A percentile compares a stretch with the other conserved stretches of the same genome.
Evolutionary conservation across 2,797 vertebrate genomes (phyloP).

Genomic region (Hozukius guyotensis): DNA sequence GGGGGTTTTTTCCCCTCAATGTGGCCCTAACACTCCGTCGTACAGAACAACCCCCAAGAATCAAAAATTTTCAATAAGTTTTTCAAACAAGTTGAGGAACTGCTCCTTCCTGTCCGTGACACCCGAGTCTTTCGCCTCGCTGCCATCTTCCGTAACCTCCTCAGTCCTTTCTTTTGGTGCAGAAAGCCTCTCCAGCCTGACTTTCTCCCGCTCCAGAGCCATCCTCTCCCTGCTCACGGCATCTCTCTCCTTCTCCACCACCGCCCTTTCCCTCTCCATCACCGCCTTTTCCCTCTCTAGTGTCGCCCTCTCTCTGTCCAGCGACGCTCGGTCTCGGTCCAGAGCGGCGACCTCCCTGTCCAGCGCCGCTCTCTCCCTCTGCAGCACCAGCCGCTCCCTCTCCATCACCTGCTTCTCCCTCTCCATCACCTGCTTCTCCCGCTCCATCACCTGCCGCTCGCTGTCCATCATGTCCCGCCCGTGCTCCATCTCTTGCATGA

Average conservation of each 20-base stretch:
- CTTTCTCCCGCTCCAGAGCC: slow-evolving; percentile 64
- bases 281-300: slow-evolving; percentile 72
- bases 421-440: slow-evolving; percentile 48
- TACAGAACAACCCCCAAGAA: neutral
- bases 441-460: slow-evolving; percentile 45
- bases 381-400: slow-evolving; percentile 70
- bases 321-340: slow-evolving; percentile 69
- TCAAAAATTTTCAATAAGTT: slow-evolving; percentile 74
- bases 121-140: slow-evolving; percentile 10
- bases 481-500: slow-evolving; percentile 65
- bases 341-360: slow-evolving; percentile 70
- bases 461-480: slow-evolving; percentile 36
- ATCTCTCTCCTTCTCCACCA: slow-evolving; percentile 71
- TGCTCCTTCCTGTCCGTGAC: slow-evolving; percentile 64
- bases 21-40: too few relatives aligned
- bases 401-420: slow-evolving; percentile 66
- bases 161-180: slow-evolving; percentile 20
- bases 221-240: slow-evolving; percentile 54
- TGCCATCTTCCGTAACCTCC: neutral
- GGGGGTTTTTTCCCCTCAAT: too few relatives aligned
- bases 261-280: slow-evolving; percentile 69
- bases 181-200: slow-evolving; percentile 18
- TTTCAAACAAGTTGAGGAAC: slow-evolving; percentile 76
- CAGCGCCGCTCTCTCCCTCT: slow-evolving; percentile 68
- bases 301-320: slow-evolving; percentile 70